Evolutionary conservation across 2,113 vertebrate genomes (phyloP), one percentile per base, ranked within the genome.

Genomic region (Lepisosteus oculatus): DNA sequence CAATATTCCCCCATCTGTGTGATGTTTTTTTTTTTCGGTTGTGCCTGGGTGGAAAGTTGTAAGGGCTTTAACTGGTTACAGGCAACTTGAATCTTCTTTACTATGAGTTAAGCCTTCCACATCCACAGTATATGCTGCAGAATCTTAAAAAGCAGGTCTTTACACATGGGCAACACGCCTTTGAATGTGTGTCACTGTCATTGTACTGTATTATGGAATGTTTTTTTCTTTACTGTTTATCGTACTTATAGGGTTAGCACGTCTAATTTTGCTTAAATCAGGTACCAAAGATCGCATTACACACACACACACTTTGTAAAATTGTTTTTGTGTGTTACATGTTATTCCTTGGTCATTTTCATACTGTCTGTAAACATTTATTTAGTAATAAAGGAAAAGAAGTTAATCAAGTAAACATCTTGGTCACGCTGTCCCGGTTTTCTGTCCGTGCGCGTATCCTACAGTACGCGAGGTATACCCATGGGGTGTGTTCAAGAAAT

Each of bases 271-370:
- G 56, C 65, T 77, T 76, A 63, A 29, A 76, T 76, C 82, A 80
- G 77, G 77, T 88, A 85, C 85, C 88, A 88, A 90, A 90, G 85
- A 87, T 71, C 43, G 59, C 76, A 77, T 84, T 78, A 74, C 55
- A 51, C 47, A 51, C 47, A 51, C 47, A 51, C 47, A 59, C 13
- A 14, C 56, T n/a, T 14, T n/a, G 3, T 12, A 14, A 4, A 13
- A 4, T 59, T 59, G 11, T 59, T 59, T 59, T 59, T 59, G 11
- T 59, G 11, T 59, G 7, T 13, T 59, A 4, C 70, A 64, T 29
- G 44, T 67, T 14, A 51, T 8, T 61, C 43, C 11, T 63, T 14
- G 13, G 44, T 68, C 43, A 6, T 43, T 61, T n/a, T 12, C 64
- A 55, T 70, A 68, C n/a, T 62, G 11, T 59, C 65, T 75, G 74